Conservation (phyloP, 2,113 vertebrate species). For the Lichenostomus cassidix region DNA sequence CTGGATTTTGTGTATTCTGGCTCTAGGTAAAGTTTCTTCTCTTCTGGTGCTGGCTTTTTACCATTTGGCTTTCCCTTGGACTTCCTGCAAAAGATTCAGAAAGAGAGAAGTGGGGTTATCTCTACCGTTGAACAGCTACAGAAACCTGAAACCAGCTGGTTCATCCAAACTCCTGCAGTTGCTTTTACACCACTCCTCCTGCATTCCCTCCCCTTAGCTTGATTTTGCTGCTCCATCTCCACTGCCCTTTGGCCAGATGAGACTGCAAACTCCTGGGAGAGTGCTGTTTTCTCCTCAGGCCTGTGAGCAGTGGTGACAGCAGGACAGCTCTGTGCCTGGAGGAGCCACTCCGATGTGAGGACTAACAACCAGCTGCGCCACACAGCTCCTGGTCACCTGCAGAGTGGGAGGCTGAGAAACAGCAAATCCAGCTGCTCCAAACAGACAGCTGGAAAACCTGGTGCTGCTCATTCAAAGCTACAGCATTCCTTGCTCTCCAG, state of each 20-base stretch:
- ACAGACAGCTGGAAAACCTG: background rate
- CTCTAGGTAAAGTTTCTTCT: slow-evolving; percentile 96
- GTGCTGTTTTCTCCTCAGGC: background rate
- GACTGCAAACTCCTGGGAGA: background rate
- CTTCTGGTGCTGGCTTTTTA: slow-evolving; percentile 90
- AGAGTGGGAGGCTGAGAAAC: accelerated
- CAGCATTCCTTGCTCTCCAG: background rate
- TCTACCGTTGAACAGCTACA: background rate
- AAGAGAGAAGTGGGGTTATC: background rate
- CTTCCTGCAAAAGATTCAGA: slow-evolving; percentile 79
- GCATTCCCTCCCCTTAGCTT: background rate
- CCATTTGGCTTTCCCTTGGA: slow-evolving; percentile 98
- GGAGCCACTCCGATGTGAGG: background rate
- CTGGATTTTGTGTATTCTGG: slow-evolving; percentile 91
- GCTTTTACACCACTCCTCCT: background rate
- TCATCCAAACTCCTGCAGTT: background rate
- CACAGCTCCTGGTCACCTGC: background rate
- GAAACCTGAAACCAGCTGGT: background rate
- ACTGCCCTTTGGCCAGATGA: background rate
- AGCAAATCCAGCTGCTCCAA: background rate
- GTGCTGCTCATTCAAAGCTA: background rate
- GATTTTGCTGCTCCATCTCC: background rate
- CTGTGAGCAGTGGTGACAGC: background rate
- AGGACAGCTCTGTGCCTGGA: background rate
- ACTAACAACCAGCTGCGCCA: background rate